A percentile compares a stretch with the other conserved stretches of the same genome.
Evolutionary conservation across 2,113 vertebrate species (phyloP).

Genomic region (Neogale vison): DNA sequence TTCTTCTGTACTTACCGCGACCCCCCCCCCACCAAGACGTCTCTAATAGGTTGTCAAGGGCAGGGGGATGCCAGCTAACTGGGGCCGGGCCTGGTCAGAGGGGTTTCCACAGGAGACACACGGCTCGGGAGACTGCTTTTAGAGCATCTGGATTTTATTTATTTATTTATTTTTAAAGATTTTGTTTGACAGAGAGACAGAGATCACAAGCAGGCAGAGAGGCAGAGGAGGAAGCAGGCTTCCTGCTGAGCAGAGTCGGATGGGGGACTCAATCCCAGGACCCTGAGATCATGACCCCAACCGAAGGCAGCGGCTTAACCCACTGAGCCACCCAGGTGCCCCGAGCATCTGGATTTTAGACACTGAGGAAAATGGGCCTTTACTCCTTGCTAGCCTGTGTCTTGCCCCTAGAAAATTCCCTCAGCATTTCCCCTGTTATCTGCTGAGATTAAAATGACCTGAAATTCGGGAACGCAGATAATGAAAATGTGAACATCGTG

Average conservation of each 20-base stretch:
- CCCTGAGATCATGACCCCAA: too few species aligned
- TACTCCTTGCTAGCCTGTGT: not conserved
- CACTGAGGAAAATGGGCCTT: not conserved
- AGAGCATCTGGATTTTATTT: not conserved
- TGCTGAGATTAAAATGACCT: slow-evolving; percentile 10
- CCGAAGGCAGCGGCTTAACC: too few species aligned
- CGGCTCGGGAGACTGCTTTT: not conserved
- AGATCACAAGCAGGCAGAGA: too few species aligned
- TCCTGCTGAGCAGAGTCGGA: too few species aligned
- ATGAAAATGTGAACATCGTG: not conserved
- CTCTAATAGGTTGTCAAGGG: not conserved
- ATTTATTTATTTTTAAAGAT: too few species aligned
- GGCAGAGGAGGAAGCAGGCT: too few species aligned
- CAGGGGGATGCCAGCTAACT: not conserved
- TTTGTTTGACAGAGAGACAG: too few species aligned
- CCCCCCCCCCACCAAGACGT: not conserved
- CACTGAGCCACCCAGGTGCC: too few species aligned
- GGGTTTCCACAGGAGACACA: not conserved
- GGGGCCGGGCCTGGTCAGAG: not conserved
- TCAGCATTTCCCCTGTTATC: not conserved
- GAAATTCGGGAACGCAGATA: not conserved
- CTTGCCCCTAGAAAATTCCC: not conserved
- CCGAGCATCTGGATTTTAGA: not conserved
- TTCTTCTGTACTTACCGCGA: not conserved
- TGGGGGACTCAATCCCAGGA: too few species aligned